Evolutionary conservation across 1,140 invertebrate genomes (phyloP).

Genomic region (Brachionus plicatilis): DNA sequence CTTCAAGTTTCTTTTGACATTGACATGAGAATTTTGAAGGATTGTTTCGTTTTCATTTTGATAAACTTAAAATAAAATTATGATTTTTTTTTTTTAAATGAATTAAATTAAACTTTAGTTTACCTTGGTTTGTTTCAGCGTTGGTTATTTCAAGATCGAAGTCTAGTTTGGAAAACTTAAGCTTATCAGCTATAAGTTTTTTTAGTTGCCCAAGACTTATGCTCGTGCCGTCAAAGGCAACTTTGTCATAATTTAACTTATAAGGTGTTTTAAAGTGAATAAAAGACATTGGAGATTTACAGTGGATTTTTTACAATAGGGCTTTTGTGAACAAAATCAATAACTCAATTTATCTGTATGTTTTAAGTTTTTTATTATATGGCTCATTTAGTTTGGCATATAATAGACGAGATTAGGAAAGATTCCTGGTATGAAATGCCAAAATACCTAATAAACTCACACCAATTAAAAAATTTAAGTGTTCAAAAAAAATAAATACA

Average conservation of each 20-base stretch:
- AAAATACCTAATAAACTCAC: background rate
- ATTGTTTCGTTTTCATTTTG: slow-evolving; percentile 10
- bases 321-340: background rate
- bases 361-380: background rate
- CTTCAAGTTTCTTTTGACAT: slow-evolving; percentile 11
- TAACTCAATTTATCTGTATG: background rate
- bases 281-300: slow-evolving; percentile 25
- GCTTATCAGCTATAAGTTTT: slow-evolving; percentile 23
- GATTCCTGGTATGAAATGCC: background rate
- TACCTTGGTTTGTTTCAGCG: slow-evolving; percentile 19
- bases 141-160: slow-evolving; percentile 32
- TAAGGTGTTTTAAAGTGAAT: slow-evolving; percentile 29
- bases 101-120: background rate
- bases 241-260: slow-evolving; percentile 32
- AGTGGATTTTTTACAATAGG: background rate
- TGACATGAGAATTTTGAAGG: background rate
- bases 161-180: slow-evolving; percentile 8
- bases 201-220: slow-evolving; percentile 4
- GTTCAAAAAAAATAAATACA: background rate
- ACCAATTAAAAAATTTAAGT: background rate
- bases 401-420: background rate
- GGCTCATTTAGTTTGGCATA: background rate
- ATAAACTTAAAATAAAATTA: background rate
- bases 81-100: background rate
- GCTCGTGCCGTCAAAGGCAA: slow-evolving; percentile 14